These are phyloP conservation scores for Drosophila pseudoananassae DNA, from an alignment of 1,140 invertebrate species.

Conservation along the genomic window DNA sequence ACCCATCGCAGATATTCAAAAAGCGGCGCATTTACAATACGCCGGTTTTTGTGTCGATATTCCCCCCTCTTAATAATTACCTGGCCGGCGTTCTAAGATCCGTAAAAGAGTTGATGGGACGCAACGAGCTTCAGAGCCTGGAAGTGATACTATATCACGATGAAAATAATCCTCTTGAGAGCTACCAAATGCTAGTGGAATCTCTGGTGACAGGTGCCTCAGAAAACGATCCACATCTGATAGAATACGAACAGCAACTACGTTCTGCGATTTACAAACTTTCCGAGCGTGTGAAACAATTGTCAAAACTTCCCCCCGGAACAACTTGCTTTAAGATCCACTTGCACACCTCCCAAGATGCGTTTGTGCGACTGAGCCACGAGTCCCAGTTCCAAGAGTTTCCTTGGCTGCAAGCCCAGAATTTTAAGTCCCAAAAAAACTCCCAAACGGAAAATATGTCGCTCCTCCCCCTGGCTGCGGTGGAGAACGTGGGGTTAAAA, in stretches of 20 bases:
- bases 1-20: conserved; percentile 75
- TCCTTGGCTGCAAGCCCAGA: conserved; percentile 63
- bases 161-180: conserved; percentile 47
- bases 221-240: conserved; percentile 43
- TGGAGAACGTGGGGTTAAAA: conserved; percentile 57
- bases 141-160: conserved; percentile 62
- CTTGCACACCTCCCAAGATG: conserved; percentile 69
- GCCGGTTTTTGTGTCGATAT: conserved; percentile 68
- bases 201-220: neutral
- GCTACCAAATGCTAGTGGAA: conserved; percentile 46
- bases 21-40: conserved; percentile 71
- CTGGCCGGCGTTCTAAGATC: conserved; percentile 55
- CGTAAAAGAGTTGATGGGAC: conserved; percentile 46
- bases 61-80: conserved; percentile 71
- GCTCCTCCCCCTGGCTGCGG: conserved; percentile 51
- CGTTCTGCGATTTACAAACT: conserved; percentile 62
- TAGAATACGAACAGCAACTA: conserved; percentile 71
- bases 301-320: conserved; percentile 50
- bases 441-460: conserved; percentile 1
- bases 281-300: conserved; percentile 56
- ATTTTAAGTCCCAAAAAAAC: neutral
- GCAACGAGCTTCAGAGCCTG: conserved; percentile 41
- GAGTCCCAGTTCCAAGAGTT: conserved; percentile 76
- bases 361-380: conserved; percentile 60
- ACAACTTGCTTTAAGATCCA: conserved; percentile 67